Percentiles rank a stretch among this genome's conserved stretches.
phyloP scores from a whole-genome alignment of 1,140 invertebrate genomes.

The Aphelenchoides fujianensis region DNA sequence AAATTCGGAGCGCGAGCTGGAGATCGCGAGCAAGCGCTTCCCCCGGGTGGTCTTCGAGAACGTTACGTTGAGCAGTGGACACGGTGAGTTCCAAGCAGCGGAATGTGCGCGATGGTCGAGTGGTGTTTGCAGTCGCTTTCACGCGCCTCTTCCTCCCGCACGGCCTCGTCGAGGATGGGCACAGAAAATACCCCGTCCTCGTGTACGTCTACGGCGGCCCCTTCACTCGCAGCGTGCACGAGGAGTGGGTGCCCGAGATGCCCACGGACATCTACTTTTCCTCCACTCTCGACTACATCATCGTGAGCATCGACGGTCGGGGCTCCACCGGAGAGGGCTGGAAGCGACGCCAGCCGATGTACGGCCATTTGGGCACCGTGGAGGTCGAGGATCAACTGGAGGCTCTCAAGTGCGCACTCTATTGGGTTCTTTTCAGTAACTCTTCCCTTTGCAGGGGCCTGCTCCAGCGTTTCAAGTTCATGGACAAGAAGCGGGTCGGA shows the following conservation, averaged over 20 bases:
- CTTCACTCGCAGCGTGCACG: conserved; percentile 50
- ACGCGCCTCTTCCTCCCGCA: conserved; percentile 48
- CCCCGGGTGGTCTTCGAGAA: conserved; percentile 48
- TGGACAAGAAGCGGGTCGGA: conserved; percentile 49
- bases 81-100: conserved; percentile 31
- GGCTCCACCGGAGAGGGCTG: conserved; percentile 53
- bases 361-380: conserved; percentile 58
- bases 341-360: conserved; percentile 52
- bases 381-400: conserved; percentile 60
- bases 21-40: conserved; percentile 34
- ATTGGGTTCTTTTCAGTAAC: not conserved
- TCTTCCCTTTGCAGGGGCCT: conserved; percentile 36
- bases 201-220: conserved; percentile 43
- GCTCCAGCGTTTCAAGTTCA: conserved; percentile 37
- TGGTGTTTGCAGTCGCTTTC: conserved; percentile 34
- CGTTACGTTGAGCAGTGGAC: conserved; percentile 44
- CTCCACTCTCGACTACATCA: conserved; percentile 46
- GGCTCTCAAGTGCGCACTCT: conserved; percentile 47
- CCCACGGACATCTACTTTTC: conserved; percentile 47
- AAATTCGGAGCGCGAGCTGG: conserved; percentile 41
- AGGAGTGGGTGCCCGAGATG: conserved; percentile 47
- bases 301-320: conserved; percentile 57
- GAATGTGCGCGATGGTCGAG: conserved; percentile 7
- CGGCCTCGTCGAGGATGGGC: conserved; percentile 25
- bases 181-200: conserved; percentile 45